Evolutionary conservation across 2,113 vertebrate genomes (phyloP), one percentile per base, ranked within the genome.

Genomic region (Jacana jacana): DNA sequence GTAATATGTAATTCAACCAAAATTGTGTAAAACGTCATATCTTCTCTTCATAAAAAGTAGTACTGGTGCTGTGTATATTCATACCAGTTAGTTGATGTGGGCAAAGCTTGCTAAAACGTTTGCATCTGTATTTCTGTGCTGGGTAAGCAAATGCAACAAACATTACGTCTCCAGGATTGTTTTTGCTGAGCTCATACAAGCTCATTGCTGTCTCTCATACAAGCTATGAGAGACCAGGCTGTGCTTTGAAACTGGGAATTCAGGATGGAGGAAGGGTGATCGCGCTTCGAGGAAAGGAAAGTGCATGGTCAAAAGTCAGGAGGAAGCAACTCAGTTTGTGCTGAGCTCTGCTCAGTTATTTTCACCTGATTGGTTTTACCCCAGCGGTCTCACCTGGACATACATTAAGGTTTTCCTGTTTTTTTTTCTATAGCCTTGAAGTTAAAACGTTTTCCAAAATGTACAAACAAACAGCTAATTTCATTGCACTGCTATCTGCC

Each of bases 381-480:
- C n/a, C 40, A 31, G 13, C 25, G 72, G 10, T 72, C 40, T 91
- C 64, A 94, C 92, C 83, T 86, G 86, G 52, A 63, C 31, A 40
- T 35, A 44, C 17, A 52, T 44, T 65, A 64, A 7, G 49, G 60
- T 54, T 68, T 78, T 57, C 39, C 25, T 12, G 2, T 10, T 42
- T 68, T 46, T 46, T 60, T 85, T 79, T 17, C 49, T 85, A 20
- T 60, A 77, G 81, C 61, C 70, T 60, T 51, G 75, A 80, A 85
- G 75, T 88, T 71, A 82, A 95, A 83, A 66, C 31, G 23, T 88
- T 91, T 90, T 54, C 66, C 52, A 64, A 84, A 96, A 96, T 96
- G 95, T 96, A 86, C 95, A 97, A 96, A 96, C 96, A 97, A 97
- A 93, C 72, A 85, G 75, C 94, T 96, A 95, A 97, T 97, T 96